phyloP scores from a whole-genome alignment of 2,113 vertebrate genomes.

The Rhynchomys soricoides region DNA sequence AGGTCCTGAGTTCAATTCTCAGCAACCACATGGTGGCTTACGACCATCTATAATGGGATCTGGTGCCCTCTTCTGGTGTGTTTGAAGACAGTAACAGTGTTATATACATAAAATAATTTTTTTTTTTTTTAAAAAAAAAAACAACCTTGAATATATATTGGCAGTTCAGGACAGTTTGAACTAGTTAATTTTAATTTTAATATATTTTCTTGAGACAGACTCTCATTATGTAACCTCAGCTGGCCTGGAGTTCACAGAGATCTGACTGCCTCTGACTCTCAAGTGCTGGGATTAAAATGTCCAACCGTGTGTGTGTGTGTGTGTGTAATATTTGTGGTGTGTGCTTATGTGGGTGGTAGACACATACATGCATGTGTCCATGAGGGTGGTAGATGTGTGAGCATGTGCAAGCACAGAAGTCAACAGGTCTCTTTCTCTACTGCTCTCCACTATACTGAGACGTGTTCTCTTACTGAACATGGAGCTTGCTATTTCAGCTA shows the following conservation, averaged over 20 bases:
- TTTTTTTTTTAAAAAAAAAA: too few relatives aligned
- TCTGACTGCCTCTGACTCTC: neutral
- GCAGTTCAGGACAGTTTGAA: slow-evolving; percentile 42
- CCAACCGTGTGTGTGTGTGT: neutral
- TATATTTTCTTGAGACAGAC: neutral
- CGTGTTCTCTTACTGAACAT: neutral
- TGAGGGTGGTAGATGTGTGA: neutral
- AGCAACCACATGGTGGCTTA: too few relatives aligned
- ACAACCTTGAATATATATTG: neutral
- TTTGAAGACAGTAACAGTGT: too few relatives aligned
- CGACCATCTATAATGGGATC: too few relatives aligned
- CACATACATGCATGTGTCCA: neutral
- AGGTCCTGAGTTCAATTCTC: too few relatives aligned
- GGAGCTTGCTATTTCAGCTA: neutral
- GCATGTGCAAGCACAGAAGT: neutral
- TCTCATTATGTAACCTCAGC: neutral
- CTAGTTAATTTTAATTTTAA: neutral
- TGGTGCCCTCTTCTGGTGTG: too few relatives aligned
- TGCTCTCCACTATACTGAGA: neutral
- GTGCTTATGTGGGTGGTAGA: neutral
- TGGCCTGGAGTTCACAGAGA: neutral
- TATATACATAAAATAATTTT: too few relatives aligned
- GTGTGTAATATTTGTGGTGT: neutral
- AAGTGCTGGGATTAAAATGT: neutral
- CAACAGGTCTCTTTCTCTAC: neutral